Evolutionary conservation across 1,140 invertebrate species (phyloP).

Genomic region (Hermatobates lingyangjiaoensis): DNA sequence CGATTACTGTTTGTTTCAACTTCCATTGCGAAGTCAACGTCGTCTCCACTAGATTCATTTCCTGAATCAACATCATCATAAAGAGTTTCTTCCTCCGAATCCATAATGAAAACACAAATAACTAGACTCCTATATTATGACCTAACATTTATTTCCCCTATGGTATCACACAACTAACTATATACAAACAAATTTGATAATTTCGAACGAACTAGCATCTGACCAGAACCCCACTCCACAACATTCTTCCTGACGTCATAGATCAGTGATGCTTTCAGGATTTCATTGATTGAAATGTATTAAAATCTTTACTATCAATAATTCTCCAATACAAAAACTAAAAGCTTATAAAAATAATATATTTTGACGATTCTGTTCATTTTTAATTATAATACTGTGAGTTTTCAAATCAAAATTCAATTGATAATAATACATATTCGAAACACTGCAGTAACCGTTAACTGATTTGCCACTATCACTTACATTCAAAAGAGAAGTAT

Average conservation of each 20-base stretch:
- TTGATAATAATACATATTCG: no score
- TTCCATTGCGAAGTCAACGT: conserved; percentile 82
- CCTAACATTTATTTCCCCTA: no score
- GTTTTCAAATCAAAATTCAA: no score
- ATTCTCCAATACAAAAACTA: no score
- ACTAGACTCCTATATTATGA: conserved; percentile 5
- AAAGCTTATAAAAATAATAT: no score
- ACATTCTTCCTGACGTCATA: conserved; percentile 1
- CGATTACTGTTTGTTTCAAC: conserved; percentile 55
- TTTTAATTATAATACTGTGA: no score
- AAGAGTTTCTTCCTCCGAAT: conserved; percentile 72
- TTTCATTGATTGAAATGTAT: no score
- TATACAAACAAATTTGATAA: conserved; percentile 3
- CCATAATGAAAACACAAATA: conserved; percentile 34
- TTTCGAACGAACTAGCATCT: conserved; percentile 10
- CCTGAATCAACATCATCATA: conserved; percentile 77
- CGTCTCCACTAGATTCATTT: conserved; percentile 78
- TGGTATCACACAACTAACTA: conserved; percentile 3
- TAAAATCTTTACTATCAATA: no score
- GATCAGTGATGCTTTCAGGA: background rate
- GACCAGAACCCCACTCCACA: conserved; percentile 8
- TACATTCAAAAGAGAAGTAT: no score
- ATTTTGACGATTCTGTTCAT: no score
- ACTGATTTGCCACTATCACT: no score
- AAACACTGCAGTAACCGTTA: no score